phyloP scores from a whole-genome alignment of 2,888 invertebrate genomes.

The Plagodis dolabraria region DNA sequence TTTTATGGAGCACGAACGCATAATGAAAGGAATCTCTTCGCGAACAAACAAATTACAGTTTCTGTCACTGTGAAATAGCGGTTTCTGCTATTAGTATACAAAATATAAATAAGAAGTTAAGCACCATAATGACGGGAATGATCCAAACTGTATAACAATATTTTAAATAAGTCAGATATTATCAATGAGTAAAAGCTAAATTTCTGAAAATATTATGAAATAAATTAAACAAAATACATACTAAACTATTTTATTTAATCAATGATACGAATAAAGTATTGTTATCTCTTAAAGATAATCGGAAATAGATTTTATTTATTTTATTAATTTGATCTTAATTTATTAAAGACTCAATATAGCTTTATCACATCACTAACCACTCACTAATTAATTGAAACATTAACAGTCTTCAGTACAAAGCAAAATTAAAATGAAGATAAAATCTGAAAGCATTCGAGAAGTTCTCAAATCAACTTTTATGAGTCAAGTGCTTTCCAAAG shows the following conservation, averaged over 20 bases:
- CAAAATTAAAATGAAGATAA: constrained; percentile 34
- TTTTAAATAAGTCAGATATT: no score
- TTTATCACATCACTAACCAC: constrained; percentile 5
- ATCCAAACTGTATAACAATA: no score
- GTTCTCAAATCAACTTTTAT: constrained; percentile 40
- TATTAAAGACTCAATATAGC: constrained; percentile 5
- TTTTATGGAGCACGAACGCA: constrained; percentile 76
- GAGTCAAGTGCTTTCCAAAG: constrained; percentile 43
- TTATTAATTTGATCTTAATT: constrained; percentile 6
- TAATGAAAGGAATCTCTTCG: constrained; percentile 76
- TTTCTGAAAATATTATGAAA: no score
- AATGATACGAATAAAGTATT: no score
- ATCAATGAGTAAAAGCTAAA: no score
- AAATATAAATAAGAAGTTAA: no score
- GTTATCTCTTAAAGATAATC: no score
- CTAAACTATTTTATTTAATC: no score
- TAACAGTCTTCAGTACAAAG: constrained; percentile 28
- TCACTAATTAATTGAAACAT: constrained; percentile 30
- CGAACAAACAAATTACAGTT: constrained; percentile 74
- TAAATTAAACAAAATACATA: no score
- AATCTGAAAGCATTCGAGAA: constrained; percentile 34
- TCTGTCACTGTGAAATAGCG: constrained; percentile 54
- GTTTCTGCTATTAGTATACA: constrained; percentile 21
- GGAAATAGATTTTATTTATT: no score
- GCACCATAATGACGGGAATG: no score